Conservation (phyloP, 2,797 vertebrate species). For the Phalloptychus januarius region DNA sequence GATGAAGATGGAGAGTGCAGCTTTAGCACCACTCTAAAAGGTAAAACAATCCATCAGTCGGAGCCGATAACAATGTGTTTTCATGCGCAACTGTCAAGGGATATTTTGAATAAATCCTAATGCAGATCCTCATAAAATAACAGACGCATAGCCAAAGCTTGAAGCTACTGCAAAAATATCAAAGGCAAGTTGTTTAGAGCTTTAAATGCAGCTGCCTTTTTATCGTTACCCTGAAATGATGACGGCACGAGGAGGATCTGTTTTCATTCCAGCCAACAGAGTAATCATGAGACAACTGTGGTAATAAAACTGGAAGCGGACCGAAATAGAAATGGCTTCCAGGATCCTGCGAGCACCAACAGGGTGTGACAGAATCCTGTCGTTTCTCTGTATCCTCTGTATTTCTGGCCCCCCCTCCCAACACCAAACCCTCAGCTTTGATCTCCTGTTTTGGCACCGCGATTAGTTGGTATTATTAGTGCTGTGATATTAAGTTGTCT, state of each 20-base stretch:
- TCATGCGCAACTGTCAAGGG: constrained; percentile 16
- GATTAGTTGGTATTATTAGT: constrained; percentile 67
- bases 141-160: neutral
- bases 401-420: constrained; percentile 22
- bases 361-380: constrained; percentile 38
- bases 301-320: constrained; percentile 42
- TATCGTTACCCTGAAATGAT: constrained; percentile 11
- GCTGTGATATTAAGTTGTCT: constrained; percentile 69
- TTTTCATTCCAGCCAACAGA: constrained; percentile 8
- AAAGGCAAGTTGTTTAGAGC: constrained; percentile 1
- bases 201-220: constrained; percentile 5
- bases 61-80: constrained; percentile 21
- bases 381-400: constrained; percentile 7
- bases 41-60: constrained; percentile 42
- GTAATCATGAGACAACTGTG: constrained; percentile 26
- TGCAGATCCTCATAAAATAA: neutral
- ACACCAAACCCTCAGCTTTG: constrained; percentile 48
- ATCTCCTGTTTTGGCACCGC: constrained; percentile 58
- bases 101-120: constrained; percentile 30
- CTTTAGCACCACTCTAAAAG: constrained; percentile 32
- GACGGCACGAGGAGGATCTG: neutral
- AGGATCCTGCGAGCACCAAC: constrained; percentile 30
- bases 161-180: neutral
- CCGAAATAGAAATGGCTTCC: constrained; percentile 35
- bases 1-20: constrained; percentile 60